These are phyloP conservation scores for Melanostigma gelatinosum DNA, from an alignment of 2,113 vertebrate genomes.

Conservation along the genomic window DNA sequence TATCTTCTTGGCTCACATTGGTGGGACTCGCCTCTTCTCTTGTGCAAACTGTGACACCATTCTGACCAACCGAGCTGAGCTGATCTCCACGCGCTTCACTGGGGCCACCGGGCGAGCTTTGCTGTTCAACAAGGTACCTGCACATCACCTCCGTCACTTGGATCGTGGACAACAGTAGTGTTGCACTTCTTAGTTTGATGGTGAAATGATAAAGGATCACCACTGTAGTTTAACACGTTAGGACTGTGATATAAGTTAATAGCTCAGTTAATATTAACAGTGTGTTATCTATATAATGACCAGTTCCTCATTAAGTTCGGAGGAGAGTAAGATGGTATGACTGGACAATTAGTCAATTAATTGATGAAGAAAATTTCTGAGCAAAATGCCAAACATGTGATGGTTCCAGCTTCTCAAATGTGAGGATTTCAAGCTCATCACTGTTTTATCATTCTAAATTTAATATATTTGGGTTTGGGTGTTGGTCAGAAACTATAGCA, in stretches of 20 bases:
- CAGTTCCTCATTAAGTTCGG: background rate
- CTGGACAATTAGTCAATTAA: background rate
- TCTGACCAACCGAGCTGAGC: constrained; percentile 95
- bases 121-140: constrained; percentile 94
- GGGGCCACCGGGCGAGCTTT: constrained; percentile 96
- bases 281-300: background rate
- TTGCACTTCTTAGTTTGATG: background rate
- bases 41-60: constrained; percentile 98
- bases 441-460: background rate
- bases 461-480: background rate
- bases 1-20: constrained; percentile 98
- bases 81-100: constrained; percentile 98
- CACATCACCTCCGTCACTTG: background rate
- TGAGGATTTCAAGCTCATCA: background rate
- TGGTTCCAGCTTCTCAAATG: background rate
- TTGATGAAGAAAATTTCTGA: background rate
- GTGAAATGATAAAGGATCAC: background rate
- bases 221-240: too few species aligned
- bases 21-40: constrained; percentile 96
- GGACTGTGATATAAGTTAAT: too few species aligned
- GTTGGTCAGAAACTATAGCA: background rate
- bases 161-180: background rate
- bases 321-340: too few species aligned
- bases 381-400: background rate
- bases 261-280: background rate